Evolutionary conservation across 2,113 vertebrate genomes (phyloP), one percentile per base, ranked within the genome.

Genomic region (Osmerus eperlanus): DNA sequence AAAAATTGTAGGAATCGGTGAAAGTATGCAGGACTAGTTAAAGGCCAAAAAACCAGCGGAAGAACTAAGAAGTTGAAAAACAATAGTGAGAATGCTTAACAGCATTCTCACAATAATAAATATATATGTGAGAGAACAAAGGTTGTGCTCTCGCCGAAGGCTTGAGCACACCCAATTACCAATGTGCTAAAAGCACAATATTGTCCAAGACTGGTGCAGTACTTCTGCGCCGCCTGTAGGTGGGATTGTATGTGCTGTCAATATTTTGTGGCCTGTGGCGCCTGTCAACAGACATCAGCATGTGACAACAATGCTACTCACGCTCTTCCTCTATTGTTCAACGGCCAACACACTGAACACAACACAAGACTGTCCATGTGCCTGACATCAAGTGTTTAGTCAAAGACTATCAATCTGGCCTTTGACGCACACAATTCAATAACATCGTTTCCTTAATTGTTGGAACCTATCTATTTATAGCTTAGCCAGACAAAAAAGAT

Each of bases 401-500:
- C 60, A 23, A 62, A 62, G 21, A 29, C 29, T 18, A 36, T 64
- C 62, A 64, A 32, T 64, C 2, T 64, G 62, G 25, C 25, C 18
- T 29, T 64, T 60, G 19, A 60, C 58, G 11, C 21, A 60, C 58
- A 60, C 58, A 60, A 23, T 19, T 60, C 58, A 21, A 2, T 60
- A 60, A 1, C 23, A 23, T 3, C 2, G 58, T 23, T 25, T 60
- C 58, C 58, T 60, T 15, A 8, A 54, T 18, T 11, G 54, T 55
- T 56, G 53, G 54, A 72, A 59, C 3, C 3, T 3, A 28, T 65
- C 29, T 71, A 67, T 64, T 29, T 77, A 66, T 79, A 75, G 65
- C 72, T 70, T 73, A 67, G 55, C 2, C 2, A 5, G 59, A 51
- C 73, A 64, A 65, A 72, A 64, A 65, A 65, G 64, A 68, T 77